Conservation (phyloP, 2,797 vertebrate genomes). For the Lagocephalus sceleratus region DNA sequence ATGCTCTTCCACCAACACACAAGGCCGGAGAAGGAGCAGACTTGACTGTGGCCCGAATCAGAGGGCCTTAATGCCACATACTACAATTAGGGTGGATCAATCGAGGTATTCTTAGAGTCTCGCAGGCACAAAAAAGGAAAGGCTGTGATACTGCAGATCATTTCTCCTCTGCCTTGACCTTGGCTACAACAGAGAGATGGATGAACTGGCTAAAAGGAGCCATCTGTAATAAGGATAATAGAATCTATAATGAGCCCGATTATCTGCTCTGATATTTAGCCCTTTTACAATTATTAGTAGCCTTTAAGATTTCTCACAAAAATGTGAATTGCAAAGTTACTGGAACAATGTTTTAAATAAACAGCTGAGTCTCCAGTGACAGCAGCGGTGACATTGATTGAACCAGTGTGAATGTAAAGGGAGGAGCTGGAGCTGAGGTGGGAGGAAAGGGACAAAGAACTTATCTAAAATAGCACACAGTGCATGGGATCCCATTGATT, state of each 20-base stretch:
- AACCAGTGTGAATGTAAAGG: too few species aligned
- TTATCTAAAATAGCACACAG: too few species aligned
- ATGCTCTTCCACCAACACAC: not conserved
- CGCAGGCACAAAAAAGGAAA: slow-evolving; percentile 13
- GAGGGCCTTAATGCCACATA: slow-evolving; percentile 47
- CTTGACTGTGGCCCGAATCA: slow-evolving; percentile 44
- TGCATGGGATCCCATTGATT: too few species aligned
- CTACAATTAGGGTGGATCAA: slow-evolving; percentile 53
- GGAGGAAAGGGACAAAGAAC: too few species aligned
- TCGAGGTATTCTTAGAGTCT: slow-evolving; percentile 42
- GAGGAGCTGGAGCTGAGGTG: too few species aligned
- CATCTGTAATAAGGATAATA: slow-evolving; percentile 1
- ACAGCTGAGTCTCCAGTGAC: too few species aligned
- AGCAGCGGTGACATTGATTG: too few species aligned
- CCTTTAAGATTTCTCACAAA: too few species aligned
- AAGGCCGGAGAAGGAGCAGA: slow-evolving; percentile 21
- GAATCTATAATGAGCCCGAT: not conserved
- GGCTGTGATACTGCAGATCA: slow-evolving; percentile 22
- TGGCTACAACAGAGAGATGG: slow-evolving; percentile 23
- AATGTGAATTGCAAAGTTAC: too few species aligned
- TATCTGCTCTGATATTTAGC: not conserved
- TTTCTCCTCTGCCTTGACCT: slow-evolving; percentile 42
- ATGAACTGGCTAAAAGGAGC: slow-evolving; percentile 24
- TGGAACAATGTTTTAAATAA: too few species aligned
- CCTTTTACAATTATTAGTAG: not conserved